These are phyloP conservation scores for Psammodynastes pulverulentus DNA, from an alignment of 2,113 vertebrate species.

Conservation along the genomic window DNA sequence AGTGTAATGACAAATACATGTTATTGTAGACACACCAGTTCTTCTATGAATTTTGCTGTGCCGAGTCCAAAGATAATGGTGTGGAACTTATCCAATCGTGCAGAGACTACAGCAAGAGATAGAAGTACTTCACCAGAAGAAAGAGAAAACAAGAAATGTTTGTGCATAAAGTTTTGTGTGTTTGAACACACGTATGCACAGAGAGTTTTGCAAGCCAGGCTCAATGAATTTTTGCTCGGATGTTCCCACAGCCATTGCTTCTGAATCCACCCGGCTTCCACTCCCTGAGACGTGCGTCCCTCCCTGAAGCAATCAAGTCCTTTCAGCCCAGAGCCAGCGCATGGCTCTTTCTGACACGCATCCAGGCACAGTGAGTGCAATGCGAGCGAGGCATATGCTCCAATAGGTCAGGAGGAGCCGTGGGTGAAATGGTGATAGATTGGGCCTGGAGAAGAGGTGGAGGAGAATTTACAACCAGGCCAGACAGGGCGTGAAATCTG, in stretches of 20 bases:
- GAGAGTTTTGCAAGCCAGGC: background rate
- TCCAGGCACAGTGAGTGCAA: background rate
- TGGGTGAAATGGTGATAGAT: constrained; percentile 60
- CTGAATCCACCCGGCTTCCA: too few species aligned
- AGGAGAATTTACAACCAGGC: constrained; percentile 64
- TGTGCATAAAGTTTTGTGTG: background rate
- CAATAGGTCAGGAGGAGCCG: constrained; percentile 23
- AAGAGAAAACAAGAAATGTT: background rate
- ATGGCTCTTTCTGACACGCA: background rate
- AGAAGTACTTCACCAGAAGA: background rate
- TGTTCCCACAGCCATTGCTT: background rate
- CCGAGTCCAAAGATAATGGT: background rate
- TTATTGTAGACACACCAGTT: background rate
- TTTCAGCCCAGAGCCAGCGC: background rate
- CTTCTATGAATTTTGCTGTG: background rate
- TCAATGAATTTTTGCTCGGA: background rate
- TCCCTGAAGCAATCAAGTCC: background rate
- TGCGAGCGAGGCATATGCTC: constrained; percentile 38
- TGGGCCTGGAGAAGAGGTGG: constrained; percentile 50
- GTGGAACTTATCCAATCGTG: background rate
- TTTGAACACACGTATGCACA: background rate
- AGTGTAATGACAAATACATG: background rate
- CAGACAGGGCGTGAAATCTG: constrained; percentile 73
- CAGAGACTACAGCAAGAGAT: background rate
- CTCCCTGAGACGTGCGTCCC: background rate